Evolutionary conservation across 2,113 vertebrate species (phyloP).

Genomic region (Falco punctatus): DNA sequence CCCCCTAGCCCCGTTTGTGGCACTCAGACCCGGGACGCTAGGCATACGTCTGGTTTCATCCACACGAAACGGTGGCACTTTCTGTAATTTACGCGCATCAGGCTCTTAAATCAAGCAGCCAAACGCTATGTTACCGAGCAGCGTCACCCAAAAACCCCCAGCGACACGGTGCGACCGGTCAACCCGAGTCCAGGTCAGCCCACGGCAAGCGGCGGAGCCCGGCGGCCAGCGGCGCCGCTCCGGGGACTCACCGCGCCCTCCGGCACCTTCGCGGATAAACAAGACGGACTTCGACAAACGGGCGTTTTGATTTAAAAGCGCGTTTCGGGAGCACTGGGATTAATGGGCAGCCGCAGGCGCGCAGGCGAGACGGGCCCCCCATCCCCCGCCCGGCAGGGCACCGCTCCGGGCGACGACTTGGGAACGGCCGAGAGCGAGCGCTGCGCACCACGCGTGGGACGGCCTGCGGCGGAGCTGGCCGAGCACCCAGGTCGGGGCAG

Average conservation of each 20-base stretch:
- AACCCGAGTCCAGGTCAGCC: not conserved
- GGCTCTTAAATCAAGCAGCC: not conserved
- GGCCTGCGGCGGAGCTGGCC: not conserved
- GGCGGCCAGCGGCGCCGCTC: not conserved
- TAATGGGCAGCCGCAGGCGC: not conserved
- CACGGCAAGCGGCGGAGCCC: not conserved
- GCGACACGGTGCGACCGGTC: not conserved
- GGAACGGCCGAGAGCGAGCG: not conserved
- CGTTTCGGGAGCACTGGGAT: not conserved
- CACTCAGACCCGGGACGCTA: not conserved
- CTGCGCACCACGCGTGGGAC: not conserved
- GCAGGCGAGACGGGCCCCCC: not conserved
- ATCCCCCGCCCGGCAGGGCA: not conserved
- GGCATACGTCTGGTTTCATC: not conserved
- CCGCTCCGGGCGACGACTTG: not conserved
- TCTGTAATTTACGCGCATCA: not conserved
- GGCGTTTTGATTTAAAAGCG: slow-evolving; percentile 25
- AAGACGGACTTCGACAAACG: not conserved
- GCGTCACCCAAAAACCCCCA: not conserved
- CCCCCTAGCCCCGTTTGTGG: not conserved
- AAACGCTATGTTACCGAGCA: not conserved
- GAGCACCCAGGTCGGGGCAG: not conserved
- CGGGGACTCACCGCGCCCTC: not conserved
- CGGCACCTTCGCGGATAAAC: not conserved
- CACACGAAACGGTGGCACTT: not conserved